Evolutionary conservation across 2,113 vertebrate species (phyloP).

Genomic region (Mobula birostris): DNA sequence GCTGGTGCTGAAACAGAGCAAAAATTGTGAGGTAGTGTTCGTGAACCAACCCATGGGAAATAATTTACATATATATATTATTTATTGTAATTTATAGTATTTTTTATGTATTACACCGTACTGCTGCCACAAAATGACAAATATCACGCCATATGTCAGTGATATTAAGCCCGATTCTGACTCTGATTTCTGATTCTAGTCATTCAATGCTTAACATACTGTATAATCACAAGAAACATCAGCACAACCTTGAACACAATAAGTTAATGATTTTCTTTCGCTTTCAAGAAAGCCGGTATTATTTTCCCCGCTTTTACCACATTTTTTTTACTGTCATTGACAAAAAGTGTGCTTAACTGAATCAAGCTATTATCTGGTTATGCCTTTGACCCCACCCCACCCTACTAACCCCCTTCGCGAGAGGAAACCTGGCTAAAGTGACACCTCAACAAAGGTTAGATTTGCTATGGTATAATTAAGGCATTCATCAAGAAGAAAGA

Average conservation of each 20-base stretch:
- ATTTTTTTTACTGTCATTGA: background rate
- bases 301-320: background rate
- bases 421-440: background rate
- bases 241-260: background rate
- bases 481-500: background rate
- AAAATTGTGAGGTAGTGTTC: too few relatives aligned
- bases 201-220: background rate
- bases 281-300: background rate
- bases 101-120: too few relatives aligned
- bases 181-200: too few relatives aligned
- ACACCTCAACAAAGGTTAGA: background rate
- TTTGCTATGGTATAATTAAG: background rate
- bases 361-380: background rate
- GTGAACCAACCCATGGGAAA: too few relatives aligned
- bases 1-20: background rate
- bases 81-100: too few relatives aligned
- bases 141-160: too few relatives aligned
- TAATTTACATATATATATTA: too few relatives aligned
- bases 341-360: background rate
- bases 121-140: too few relatives aligned
- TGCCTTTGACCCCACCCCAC: background rate
- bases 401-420: too few relatives aligned
- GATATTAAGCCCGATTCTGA: too few relatives aligned
- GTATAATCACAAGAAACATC: background rate
- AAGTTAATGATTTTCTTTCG: slow-evolving; percentile 30